Base-by-base conservation (phyloP, 2,113 vertebrate species). In the Mesitornis unicolor region DNA sequence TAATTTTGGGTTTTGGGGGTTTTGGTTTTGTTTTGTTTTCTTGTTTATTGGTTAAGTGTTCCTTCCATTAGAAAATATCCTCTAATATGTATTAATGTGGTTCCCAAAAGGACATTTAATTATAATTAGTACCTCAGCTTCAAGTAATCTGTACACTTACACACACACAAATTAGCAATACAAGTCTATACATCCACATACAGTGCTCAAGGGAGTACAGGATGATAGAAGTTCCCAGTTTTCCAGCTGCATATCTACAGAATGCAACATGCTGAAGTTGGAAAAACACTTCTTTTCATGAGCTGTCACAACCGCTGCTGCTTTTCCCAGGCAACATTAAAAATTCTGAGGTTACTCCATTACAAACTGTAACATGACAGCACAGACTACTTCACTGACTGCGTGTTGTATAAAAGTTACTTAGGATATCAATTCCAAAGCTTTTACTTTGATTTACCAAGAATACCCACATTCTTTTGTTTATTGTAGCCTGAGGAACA, bases 1-100 rank as follows among this genome's bases (percentile, higher is more conserved):
- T 36, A 6, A 68, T 57, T 71, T 56, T 77, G 3, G 0, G 47
- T 9, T 51, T 15, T 2, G 2, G 11, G 1, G 25, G 2, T 0
- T 4, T 10, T 28, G 24, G 4, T 24, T 86, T 71, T 40, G 5
- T 19, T 69, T 53, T 71, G 6, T 38, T 69, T 53, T 71, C 5
- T 38, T 57, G 12, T 6, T 21, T 53, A 33, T 90, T 89, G 31
- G n/a, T n/a, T 57, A 47, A 83, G 35, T 53, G 28, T 11, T 40
- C 13, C 5, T 90, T 17, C 5, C 53, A 17, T 65, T 76, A 21
- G 31, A 86, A 95, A 53, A 84, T 57, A 86, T 50, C 11, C 7
- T 67, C 8, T 54, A 65, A 80, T 73, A 33, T 51, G 74, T 79
- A 59, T 20, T 70, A 51, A 65, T 11, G 29, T 47, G 26, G 10